Base-by-base conservation (phyloP, 1,140 invertebrate species). In the Nasonia vitripennis region DNA sequence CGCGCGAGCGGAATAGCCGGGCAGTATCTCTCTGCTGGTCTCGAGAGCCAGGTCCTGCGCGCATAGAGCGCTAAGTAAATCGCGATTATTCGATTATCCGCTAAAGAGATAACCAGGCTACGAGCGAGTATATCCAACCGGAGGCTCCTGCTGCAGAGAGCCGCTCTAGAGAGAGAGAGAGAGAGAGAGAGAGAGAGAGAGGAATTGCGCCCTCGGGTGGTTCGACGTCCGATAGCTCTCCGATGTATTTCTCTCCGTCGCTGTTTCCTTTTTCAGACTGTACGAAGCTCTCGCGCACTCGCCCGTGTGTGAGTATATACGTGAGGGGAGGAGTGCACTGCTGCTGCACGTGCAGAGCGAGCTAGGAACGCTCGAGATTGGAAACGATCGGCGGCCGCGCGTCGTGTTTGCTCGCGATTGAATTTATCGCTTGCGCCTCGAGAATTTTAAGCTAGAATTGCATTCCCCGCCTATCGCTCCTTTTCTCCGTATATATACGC, bases 341-440 rank as follows among this genome's bases (percentile, higher is more conserved):
- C 34, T 17, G 5, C n/a, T 71, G 67, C 68, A 80, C 77, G 83
- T 80, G 48, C 31, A 37, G 14, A 74, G 17, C 14, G 27, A 20
- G 34, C 41, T 45, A 31, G 14, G 41, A 23, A 41, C 71, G 23
- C 37, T 41, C 37, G 74, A 81, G 80, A 81, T 86, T 81, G 79
- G 74, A 86, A 79, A 68, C 82, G 82, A 83, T 83, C 82, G 82
- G 37, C 68, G 55, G 37, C 62, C 2, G 45, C 31, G 37, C 73
- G 12, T 37, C 37, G 62, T 84, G 83, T 86, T 86, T 86, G 79
- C 80, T 86, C 80, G 79, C 79, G 73, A 86, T 86, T 86, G 79
- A 86, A 86, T 86, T 86, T 86, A 86, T 86, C 55, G 79, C 41
- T 67, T 11, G 73, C 45, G 37, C 74, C 73, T 78, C 17, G 62